Evolutionary conservation across 2,888 invertebrate species (phyloP).

Genomic region (Melipona beecheii): DNA sequence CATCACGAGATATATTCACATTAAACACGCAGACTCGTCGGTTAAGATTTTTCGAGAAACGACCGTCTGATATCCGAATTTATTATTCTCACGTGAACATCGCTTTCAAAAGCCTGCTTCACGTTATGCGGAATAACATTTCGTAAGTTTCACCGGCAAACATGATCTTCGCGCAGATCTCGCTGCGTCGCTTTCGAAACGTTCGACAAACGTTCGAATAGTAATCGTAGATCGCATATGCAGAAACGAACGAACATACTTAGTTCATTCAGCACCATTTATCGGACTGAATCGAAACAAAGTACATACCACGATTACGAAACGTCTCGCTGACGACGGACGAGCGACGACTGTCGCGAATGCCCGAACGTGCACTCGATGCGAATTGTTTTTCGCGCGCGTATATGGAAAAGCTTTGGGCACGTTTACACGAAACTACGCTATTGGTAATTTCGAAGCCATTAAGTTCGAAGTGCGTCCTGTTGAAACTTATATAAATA

Average conservation of each 20-base stretch:
- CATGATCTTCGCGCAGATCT: background rate
- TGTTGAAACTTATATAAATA: background rate
- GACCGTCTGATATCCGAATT: slow-evolving; percentile 79
- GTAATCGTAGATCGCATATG: background rate
- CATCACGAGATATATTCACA: slow-evolving; percentile 83
- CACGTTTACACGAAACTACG: slow-evolving; percentile 11
- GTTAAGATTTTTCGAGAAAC: slow-evolving; percentile 84
- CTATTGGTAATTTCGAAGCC: slow-evolving; percentile 7
- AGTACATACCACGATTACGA: background rate
- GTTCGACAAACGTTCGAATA: background rate
- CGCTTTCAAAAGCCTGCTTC: background rate
- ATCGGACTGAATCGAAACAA: background rate
- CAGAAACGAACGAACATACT: background rate
- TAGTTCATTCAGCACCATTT: background rate
- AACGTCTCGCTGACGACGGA: background rate
- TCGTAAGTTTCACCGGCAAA: slow-evolving; percentile 8
- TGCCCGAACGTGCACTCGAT: background rate
- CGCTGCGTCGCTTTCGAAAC: slow-evolving; percentile 4
- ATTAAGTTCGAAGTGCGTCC: background rate
- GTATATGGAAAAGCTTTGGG: slow-evolving; percentile 7
- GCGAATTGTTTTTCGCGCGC: slow-evolving; percentile 1
- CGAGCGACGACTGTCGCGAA: slow-evolving; percentile 3
- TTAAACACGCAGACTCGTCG: slow-evolving; percentile 83
- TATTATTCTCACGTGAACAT: background rate
- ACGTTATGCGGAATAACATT: slow-evolving; percentile 1